Percentiles rank a stretch among this genome's conserved stretches.
phyloP scores from a whole-genome alignment of 1,140 invertebrate species.

The Coptotermes formosanus region DNA sequence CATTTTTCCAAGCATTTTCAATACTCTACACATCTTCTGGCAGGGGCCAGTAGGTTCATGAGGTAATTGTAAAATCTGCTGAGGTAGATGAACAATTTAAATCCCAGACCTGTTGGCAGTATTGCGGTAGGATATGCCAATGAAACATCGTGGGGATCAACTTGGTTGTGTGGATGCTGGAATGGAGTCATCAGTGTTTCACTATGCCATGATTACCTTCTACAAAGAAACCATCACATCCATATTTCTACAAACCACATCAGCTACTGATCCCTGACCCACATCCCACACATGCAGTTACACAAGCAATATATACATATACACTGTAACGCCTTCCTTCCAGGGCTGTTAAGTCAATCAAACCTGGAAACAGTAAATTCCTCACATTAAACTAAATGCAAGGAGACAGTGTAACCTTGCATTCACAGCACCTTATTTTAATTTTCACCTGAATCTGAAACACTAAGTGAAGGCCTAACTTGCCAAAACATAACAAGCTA shows the following conservation, averaged over 20 bases:
- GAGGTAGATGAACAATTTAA: slow-evolving; percentile 12
- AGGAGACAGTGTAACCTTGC: not conserved
- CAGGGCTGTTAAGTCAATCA: not conserved
- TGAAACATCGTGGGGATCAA: not conserved
- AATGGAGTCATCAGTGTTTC: no score
- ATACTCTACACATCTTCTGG: not conserved
- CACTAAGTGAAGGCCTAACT: slow-evolving; percentile 25
- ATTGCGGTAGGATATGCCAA: not conserved
- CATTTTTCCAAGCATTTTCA: not conserved
- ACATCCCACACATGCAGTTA: not conserved
- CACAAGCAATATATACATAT: slow-evolving; percentile 22
- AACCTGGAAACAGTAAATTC: not conserved
- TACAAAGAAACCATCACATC: not conserved
- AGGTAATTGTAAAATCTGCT: slow-evolving; percentile 17
- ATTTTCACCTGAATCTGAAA: slow-evolving; percentile 14
- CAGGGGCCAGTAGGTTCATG: not conserved
- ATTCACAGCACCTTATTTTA: slow-evolving; percentile 21
- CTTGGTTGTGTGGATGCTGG: no score
- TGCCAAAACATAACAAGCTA: slow-evolving; percentile 16
- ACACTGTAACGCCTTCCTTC: slow-evolving; percentile 11
- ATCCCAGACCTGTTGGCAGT: not conserved
- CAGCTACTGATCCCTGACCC: not conserved
- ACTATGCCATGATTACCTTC: not conserved
- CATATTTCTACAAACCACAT: not conserved
- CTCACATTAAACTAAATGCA: not conserved